Conservation (phyloP, 2,888 invertebrate species). For the Hartigia nigra region DNA sequence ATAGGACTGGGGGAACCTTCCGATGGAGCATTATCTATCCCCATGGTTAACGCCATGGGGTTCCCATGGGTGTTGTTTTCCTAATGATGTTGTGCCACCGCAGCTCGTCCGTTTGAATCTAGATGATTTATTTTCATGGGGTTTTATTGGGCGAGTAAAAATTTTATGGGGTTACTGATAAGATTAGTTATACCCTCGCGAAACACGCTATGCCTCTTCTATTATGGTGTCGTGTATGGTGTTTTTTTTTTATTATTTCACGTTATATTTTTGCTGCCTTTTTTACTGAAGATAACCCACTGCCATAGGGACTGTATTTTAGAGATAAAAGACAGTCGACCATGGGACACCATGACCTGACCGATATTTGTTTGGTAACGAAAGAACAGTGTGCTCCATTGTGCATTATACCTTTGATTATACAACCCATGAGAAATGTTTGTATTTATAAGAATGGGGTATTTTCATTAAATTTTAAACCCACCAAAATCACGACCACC, state of each 20-base stretch:
- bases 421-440: not conserved
- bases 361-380: not conserved
- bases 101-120: not conserved
- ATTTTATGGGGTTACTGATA: conserved; percentile 11
- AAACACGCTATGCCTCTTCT: conserved; percentile 5
- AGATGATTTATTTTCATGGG: conserved; percentile 11
- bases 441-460: not conserved
- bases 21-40: conserved; percentile 33
- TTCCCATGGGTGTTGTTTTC: conserved; percentile 48
- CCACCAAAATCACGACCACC: not conserved
- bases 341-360: not conserved
- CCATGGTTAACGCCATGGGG: conserved; percentile 21
- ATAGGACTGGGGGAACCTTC: conserved; percentile 37
- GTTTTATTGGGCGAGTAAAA: conserved; percentile 5
- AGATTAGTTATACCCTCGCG: conserved; percentile 11
- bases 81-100: conserved; percentile 15
- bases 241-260: not conserved
- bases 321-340: conserved; percentile 9
- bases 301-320: not conserved
- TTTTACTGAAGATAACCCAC: not conserved
- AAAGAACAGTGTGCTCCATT: not conserved
- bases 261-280: not conserved
- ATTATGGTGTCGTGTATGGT: not conserved
- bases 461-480: not conserved
- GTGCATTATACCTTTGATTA: not conserved